Evolutionary conservation across 2,888 invertebrate species (phyloP).

Genomic region (Sturmia bella): DNA sequence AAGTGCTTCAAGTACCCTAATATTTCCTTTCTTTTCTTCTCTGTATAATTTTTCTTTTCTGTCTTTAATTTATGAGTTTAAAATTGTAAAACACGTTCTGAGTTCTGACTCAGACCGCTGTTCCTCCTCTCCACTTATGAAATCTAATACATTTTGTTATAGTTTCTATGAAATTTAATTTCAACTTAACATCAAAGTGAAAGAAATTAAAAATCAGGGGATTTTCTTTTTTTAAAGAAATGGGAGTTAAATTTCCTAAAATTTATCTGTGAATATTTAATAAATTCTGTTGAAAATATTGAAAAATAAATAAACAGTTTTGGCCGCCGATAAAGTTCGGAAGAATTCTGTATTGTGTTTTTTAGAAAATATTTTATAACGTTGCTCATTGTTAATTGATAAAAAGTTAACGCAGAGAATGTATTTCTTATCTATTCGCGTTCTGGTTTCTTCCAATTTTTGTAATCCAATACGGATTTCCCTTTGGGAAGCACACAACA

Average conservation of each 20-base stretch:
- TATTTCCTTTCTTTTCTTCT: neutral
- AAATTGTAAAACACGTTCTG: slow-evolving; percentile 13
- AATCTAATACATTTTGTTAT: slow-evolving; percentile 51
- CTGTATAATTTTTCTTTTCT: neutral
- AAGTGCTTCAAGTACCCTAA: neutral
- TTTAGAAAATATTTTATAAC: too few relatives aligned
- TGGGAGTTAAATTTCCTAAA: slow-evolving; percentile 42
- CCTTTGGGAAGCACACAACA: slow-evolving; percentile 16
- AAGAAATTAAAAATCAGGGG: neutral
- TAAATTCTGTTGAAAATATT: slow-evolving; percentile 38
- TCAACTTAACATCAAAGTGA: neutral
- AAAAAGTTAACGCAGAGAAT: too few relatives aligned
- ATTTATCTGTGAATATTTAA: slow-evolving; percentile 60
- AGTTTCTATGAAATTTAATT: slow-evolving; percentile 47
- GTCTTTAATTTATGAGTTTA: slow-evolving; percentile 1
- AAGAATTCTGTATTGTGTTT: slow-evolving; percentile 3
- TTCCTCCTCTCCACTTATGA: slow-evolving; percentile 45
- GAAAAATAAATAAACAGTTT: too few relatives aligned
- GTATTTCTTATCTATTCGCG: too few relatives aligned
- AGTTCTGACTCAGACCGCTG: too few relatives aligned
- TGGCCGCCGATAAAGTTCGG: slow-evolving; percentile 23
- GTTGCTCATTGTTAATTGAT: too few relatives aligned
- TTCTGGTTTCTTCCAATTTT: too few relatives aligned
- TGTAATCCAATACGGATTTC: slow-evolving; percentile 6
- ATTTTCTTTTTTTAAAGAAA: slow-evolving; percentile 36